A percentile compares a stretch with the other conserved stretches of the same genome.
phyloP scores from a whole-genome alignment of 2,888 invertebrate genomes.

The Sarcophaga carnaria region DNA sequence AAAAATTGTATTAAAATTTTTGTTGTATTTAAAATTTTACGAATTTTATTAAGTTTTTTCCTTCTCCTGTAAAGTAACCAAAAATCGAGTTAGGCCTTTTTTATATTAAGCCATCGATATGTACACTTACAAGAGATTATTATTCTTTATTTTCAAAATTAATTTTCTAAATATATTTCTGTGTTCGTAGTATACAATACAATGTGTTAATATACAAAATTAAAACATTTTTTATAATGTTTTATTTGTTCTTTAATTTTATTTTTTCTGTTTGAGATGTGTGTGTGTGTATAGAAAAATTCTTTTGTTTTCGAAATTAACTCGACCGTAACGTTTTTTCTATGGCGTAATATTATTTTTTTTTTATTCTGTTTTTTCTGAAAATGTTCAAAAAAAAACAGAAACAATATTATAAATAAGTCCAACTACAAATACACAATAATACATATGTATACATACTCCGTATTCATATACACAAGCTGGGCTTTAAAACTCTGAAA shows the following conservation, averaged over 20 bases:
- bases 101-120: too few species aligned
- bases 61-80: too few species aligned
- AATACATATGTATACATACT: not conserved
- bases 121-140: too few species aligned
- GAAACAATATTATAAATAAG: slow-evolving; percentile 23
- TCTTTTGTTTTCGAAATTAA: slow-evolving; percentile 80
- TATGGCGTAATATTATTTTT: slow-evolving; percentile 77
- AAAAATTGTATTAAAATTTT: too few species aligned
- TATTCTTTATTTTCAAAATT: too few species aligned
- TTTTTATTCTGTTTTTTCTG: slow-evolving; percentile 36
- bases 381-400: slow-evolving; percentile 36
- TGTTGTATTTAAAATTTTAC: too few species aligned
- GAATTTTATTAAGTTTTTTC: too few species aligned
- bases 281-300: slow-evolving; percentile 59
- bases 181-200: not conserved
- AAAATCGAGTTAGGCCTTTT: too few species aligned
- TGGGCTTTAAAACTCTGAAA: slow-evolving; percentile 58
- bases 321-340: slow-evolving; percentile 81
- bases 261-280: slow-evolving; percentile 48
- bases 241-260: slow-evolving; percentile 26
- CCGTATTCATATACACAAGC: slow-evolving; percentile 40
- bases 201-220: not conserved
- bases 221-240: slow-evolving; percentile 14
- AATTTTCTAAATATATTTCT: not conserved
- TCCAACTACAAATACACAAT: slow-evolving; percentile 35